Conservation (phyloP, 2,113 vertebrate genomes). For the Eurypyga helias region DNA sequence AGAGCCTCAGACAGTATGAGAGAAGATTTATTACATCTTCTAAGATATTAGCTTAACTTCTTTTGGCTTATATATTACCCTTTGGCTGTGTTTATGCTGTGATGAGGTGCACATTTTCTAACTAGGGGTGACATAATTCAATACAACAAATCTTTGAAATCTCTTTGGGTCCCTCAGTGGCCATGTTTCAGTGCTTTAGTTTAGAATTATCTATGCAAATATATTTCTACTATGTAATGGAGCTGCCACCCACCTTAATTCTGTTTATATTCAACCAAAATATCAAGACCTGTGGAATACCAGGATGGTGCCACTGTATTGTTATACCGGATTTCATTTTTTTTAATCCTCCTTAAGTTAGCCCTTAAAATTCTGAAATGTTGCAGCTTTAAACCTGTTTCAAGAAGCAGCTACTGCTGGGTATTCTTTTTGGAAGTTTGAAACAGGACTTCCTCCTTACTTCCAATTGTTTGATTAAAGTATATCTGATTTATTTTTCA, state of each 20-base stretch:
- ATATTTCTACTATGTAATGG: background rate
- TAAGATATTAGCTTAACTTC: background rate
- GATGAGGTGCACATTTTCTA: background rate
- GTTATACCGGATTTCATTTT: background rate
- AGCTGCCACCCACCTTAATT: background rate
- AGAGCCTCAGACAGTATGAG: background rate
- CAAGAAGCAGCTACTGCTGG: background rate
- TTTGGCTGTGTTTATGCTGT: conserved; percentile 6
- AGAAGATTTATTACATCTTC: background rate
- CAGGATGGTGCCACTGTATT: background rate
- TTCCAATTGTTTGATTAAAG: conserved; percentile 23
- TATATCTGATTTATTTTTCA: background rate
- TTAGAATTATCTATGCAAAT: conserved; percentile 21
- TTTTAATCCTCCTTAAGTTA: background rate
- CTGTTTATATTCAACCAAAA: conserved; percentile 21
- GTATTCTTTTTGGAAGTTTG: background rate
- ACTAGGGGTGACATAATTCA: background rate
- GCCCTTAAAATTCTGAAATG: background rate
- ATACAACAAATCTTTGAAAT: conserved; percentile 9
- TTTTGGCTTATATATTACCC: background rate
- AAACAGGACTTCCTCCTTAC: background rate
- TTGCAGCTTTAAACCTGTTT: background rate
- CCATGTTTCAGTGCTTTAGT: conserved; percentile 22
- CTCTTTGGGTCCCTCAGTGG: background rate
- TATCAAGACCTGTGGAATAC: background rate